Percentiles rank a stretch among this genome's conserved stretches.
These are phyloP conservation scores for Hermaeophaga mercurialis DNA, from an alignment of 2,888 invertebrate genomes.

Conservation along the genomic window DNA sequence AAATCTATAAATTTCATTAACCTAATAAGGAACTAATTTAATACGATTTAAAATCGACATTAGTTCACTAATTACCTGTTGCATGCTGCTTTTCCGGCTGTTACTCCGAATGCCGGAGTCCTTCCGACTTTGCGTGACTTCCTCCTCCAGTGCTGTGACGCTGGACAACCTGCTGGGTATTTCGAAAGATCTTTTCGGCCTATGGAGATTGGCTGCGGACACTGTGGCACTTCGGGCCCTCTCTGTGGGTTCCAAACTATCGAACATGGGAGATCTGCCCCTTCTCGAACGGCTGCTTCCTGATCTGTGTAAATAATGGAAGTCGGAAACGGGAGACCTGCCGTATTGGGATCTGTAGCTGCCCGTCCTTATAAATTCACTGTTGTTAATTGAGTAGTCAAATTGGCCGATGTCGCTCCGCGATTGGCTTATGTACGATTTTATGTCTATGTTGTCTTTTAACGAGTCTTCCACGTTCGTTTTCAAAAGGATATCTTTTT, in stretches of 20 bases:
- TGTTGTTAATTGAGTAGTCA: conserved; percentile 49
- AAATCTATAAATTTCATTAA: too few species aligned
- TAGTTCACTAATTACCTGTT: too few species aligned
- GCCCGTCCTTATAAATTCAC: conserved; percentile 68
- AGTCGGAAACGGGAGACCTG: conserved; percentile 60
- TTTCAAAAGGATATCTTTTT: conserved; percentile 42
- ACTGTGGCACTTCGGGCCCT: conserved; percentile 53
- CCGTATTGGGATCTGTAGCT: conserved; percentile 75
- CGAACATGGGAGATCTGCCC: conserved; percentile 57
- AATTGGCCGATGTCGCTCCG: conserved; percentile 67
- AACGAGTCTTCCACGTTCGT: conserved; percentile 43
- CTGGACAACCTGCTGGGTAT: conserved; percentile 52
- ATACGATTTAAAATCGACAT: too few species aligned
- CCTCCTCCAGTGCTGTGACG: conserved; percentile 62
- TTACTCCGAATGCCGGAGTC: conserved; percentile 88
- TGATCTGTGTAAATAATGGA: conserved; percentile 54
- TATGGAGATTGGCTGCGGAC: conserved; percentile 53
- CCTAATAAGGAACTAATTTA: too few species aligned
- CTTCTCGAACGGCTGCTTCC: conserved; percentile 58
- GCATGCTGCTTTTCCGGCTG: conserved; percentile 83
- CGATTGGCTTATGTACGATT: conserved; percentile 75
- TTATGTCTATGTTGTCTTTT: conserved; percentile 70
- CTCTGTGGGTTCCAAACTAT: conserved; percentile 47
- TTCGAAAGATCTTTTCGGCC: conserved; percentile 59
- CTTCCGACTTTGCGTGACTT: conserved; percentile 81